phyloP scores from a whole-genome alignment of 1,140 invertebrate species.

The Drosophila santomea region DNA sequence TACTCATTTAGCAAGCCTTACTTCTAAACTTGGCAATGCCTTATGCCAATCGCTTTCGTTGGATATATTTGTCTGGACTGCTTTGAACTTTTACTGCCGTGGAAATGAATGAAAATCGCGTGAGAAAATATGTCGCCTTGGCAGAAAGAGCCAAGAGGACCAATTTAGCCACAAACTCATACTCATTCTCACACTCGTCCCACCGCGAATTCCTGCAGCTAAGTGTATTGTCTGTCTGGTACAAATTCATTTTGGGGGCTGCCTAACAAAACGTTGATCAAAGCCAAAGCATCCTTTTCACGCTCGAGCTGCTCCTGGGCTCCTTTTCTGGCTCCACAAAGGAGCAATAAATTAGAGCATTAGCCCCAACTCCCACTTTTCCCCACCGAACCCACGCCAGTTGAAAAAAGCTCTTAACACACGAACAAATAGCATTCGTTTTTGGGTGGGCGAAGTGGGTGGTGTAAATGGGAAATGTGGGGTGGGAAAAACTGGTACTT shows the following conservation, averaged over 20 bases:
- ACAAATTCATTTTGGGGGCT: slow-evolving; percentile 75
- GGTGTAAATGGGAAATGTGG: neutral
- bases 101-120: slow-evolving; percentile 37
- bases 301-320: slow-evolving; percentile 53
- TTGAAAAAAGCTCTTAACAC: slow-evolving; percentile 68
- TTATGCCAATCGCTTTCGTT: slow-evolving; percentile 6
- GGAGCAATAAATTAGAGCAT: slow-evolving; percentile 78
- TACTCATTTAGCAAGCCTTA: slow-evolving; percentile 13
- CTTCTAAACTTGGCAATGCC: slow-evolving; percentile 2
- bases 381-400: slow-evolving; percentile 1
- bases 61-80: slow-evolving; percentile 22
- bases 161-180: neutral
- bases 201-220: slow-evolving; percentile 23
- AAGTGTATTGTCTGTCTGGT: slow-evolving; percentile 50
- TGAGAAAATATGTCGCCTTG: slow-evolving; percentile 42
- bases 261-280: slow-evolving; percentile 78
- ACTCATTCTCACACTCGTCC: neutral
- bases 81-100: slow-evolving; percentile 37
- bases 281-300: slow-evolving; percentile 78
- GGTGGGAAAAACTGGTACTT: slow-evolving; percentile 45
- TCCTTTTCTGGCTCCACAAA: slow-evolving; percentile 49
- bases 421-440: slow-evolving; percentile 22
- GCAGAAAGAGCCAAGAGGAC: neutral
- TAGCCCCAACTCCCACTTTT: slow-evolving; percentile 26
- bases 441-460: neutral